Percentiles rank a stretch among this genome's conserved stretches.
Evolutionary conservation across 2,113 vertebrate species (phyloP).

Genomic region (Misgurnus anguillicaudatus): DNA sequence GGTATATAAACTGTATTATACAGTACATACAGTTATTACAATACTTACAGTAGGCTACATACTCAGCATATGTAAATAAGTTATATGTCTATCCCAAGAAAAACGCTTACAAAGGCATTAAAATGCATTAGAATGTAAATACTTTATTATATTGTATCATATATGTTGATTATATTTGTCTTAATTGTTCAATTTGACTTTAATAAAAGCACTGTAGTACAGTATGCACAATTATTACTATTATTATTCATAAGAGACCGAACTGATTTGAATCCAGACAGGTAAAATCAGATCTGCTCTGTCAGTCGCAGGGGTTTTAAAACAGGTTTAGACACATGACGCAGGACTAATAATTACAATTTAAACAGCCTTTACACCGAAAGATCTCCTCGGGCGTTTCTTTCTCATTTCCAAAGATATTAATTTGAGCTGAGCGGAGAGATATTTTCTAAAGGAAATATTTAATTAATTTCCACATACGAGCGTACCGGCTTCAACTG

Average conservation of each 20-base stretch:
- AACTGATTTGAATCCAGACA: constrained; percentile 2
- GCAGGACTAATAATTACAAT: constrained; percentile 52
- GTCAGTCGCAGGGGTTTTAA: constrained; percentile 36
- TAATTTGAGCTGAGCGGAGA: constrained; percentile 50
- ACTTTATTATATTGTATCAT: no score
- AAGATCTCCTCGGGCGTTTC: constrained; percentile 50
- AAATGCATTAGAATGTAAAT: no score
- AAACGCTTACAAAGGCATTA: no score
- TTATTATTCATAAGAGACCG: neutral
- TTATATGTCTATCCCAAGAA: no score
- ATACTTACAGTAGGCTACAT: no score
- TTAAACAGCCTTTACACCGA: constrained; percentile 54
- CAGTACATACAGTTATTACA: no score
- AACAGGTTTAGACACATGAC: constrained; percentile 47
- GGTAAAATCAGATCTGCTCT: constrained; percentile 26
- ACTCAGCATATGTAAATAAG: no score
- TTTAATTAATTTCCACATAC: constrained; percentile 56
- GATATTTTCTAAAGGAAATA: constrained; percentile 52
- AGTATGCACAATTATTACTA: constrained; percentile 3
- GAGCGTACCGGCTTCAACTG: constrained; percentile 47
- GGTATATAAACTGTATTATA: no score
- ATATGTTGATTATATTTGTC: neutral
- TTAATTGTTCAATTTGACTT: neutral
- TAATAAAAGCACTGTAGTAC: neutral
- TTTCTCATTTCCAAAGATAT: constrained; percentile 51